phyloP scores from a whole-genome alignment of 2,113 vertebrate genomes.

The Mesitornis unicolor region DNA sequence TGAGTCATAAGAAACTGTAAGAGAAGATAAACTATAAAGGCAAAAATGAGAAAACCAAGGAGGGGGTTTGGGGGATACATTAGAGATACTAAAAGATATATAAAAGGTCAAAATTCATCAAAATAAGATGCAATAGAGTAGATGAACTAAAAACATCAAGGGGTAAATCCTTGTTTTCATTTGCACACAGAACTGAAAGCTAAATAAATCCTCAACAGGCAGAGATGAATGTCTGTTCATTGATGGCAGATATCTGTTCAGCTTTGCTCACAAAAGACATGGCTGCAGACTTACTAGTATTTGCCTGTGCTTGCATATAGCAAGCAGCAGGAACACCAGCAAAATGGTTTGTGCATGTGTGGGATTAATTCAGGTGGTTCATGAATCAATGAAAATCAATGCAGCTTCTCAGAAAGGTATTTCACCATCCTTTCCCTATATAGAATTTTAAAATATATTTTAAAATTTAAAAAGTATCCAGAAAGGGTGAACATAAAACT shows the following conservation, averaged over 20 bases:
- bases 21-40: not conserved
- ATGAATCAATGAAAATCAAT: not conserved
- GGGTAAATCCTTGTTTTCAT: not conserved
- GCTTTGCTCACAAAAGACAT: not conserved
- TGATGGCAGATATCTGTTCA: not conserved
- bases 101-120: not conserved
- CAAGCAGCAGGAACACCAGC: not conserved
- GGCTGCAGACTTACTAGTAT: not conserved
- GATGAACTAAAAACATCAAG: not conserved
- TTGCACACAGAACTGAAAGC: not conserved
- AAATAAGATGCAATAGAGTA: not conserved
- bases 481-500: not conserved
- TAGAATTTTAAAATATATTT: not conserved
- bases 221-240: not conserved
- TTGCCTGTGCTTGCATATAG: not conserved
- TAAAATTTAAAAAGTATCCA: not conserved
- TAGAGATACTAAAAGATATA: not conserved
- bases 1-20: not conserved
- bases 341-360: not conserved
- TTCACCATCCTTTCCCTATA: not conserved
- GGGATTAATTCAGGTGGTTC: not conserved
- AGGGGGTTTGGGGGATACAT: not conserved
- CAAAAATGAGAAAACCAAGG: slow-evolving; percentile 1
- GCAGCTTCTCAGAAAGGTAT: not conserved
- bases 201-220: not conserved